Evolutionary conservation across 1,140 invertebrate species (phyloP).

Genomic region (Aphis craccivora): DNA sequence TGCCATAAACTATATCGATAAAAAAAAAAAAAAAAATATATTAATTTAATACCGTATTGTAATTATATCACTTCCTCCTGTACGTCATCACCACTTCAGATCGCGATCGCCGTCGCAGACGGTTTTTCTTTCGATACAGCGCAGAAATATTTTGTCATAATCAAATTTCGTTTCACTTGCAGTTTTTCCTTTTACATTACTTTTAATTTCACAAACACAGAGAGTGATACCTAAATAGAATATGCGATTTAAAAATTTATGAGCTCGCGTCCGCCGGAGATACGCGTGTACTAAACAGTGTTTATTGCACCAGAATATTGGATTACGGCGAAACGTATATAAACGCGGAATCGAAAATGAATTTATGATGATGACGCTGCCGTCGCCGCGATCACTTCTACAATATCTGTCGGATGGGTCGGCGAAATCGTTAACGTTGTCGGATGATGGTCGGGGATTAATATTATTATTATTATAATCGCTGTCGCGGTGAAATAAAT

Average conservation of each 20-base stretch:
- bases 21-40: neutral
- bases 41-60: neutral
- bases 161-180: neutral
- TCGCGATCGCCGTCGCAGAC: no score
- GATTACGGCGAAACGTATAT: neutral
- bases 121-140: no score
- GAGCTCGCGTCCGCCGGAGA: neutral
- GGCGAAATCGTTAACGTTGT: neutral
- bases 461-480: neutral
- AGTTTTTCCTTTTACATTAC: neutral
- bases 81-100: neutral
- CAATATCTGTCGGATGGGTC: neutral
- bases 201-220: neutral
- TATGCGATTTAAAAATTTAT: neutral
- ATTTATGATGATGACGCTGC: neutral
- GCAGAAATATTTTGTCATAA: neutral
- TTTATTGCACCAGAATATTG: conserved; percentile 34
- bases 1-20: neutral
- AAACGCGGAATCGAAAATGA: neutral
- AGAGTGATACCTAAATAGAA: neutral
- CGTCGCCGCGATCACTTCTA: neutral
- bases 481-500: neutral
- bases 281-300: neutral
- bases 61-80: neutral
- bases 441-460: neutral